Conservation (phyloP, 2,113 vertebrate genomes). For the Nyctibius bracteatus region DNA sequence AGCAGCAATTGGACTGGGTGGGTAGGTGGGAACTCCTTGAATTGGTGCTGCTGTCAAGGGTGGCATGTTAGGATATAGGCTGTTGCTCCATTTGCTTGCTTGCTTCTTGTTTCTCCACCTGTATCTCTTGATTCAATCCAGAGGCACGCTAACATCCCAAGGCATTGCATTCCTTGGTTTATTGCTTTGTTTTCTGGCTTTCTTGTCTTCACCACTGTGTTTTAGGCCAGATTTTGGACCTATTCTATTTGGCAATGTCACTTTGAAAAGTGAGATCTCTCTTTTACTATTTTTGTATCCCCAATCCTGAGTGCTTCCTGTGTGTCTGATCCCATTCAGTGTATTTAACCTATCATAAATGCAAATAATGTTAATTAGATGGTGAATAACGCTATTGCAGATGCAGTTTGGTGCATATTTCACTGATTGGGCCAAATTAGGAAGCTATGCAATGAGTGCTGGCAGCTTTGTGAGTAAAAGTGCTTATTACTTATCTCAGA, state of each 20-base stretch:
- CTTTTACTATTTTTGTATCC: background rate
- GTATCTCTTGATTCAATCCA: background rate
- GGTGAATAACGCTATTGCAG: conserved; percentile 49
- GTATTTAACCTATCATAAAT: conserved; percentile 49
- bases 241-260: background rate
- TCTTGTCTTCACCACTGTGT: background rate
- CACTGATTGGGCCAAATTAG: conserved; percentile 66
- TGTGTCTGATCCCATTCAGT: conserved; percentile 3
- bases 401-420: conserved; percentile 36
- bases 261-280: background rate
- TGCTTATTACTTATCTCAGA: conserved; percentile 35
- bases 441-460: background rate
- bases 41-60: background rate
- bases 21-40: background rate
- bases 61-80: background rate
- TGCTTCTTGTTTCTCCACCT: background rate
- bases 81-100: background rate
- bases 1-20: background rate
- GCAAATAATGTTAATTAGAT: conserved; percentile 67
- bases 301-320: conserved; percentile 1
- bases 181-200: background rate
- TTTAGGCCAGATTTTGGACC: background rate
- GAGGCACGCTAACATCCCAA: background rate
- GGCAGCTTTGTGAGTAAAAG: conserved; percentile 11
- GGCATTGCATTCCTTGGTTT: background rate